phyloP scores from a whole-genome alignment of 2,797 vertebrate genomes.

The Threskiornis aethiopicus region DNA sequence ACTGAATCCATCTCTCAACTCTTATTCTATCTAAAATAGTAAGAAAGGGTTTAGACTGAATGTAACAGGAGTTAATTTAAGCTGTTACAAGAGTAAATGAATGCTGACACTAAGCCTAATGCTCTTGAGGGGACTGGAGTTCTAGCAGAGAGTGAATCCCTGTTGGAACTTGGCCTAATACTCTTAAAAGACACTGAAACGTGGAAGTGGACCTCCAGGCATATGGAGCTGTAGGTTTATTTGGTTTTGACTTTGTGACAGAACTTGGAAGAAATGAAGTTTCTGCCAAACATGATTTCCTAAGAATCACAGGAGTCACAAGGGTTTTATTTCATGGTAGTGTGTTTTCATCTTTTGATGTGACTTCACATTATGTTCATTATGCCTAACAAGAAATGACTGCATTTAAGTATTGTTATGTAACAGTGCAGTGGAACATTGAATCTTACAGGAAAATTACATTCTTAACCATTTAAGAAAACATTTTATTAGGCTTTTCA shows the following conservation, averaged over 20 bases:
- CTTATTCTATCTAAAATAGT: neutral
- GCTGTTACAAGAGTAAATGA: slow-evolving; percentile 22
- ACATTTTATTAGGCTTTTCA: neutral
- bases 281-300: neutral
- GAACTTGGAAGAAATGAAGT: neutral
- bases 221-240: neutral
- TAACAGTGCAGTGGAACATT: neutral
- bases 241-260: neutral
- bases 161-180: neutral
- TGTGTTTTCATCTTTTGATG: neutral
- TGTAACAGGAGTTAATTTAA: slow-evolving; percentile 32
- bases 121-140: slow-evolving; percentile 23
- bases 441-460: neutral
- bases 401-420: neutral
- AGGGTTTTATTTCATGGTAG: neutral
- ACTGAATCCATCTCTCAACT: slow-evolving; percentile 8
- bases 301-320: neutral
- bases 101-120: slow-evolving; percentile 49
- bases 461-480: neutral
- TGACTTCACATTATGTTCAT: neutral
- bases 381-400: neutral
- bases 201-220: neutral
- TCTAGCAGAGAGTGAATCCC: slow-evolving; percentile 10
- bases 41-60: slow-evolving; percentile 10
- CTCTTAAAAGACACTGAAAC: neutral